A percentile compares a stretch with the other conserved stretches of the same genome.
Evolutionary conservation across 1,140 invertebrate genomes (phyloP).

Genomic region (Amphibalanus amphitrite): DNA sequence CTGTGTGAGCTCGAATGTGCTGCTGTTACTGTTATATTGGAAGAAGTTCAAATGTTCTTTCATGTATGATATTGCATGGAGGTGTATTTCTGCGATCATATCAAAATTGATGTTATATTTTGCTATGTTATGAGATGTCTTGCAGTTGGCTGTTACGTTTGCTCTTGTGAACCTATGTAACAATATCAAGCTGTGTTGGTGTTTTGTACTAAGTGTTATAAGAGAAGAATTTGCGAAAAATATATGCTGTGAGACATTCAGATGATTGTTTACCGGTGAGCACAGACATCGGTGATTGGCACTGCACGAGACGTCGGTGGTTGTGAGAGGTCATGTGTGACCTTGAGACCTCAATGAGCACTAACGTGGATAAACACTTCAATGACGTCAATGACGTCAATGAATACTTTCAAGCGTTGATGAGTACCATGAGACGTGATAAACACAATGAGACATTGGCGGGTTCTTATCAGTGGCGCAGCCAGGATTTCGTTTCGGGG

Average conservation of each 20-base stretch:
- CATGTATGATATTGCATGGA: neutral
- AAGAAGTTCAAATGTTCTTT: neutral
- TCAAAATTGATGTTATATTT: neutral
- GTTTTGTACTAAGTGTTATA: neutral
- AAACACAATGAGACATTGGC: no score
- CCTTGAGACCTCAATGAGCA: no score
- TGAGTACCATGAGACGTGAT: no score
- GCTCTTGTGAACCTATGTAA: neutral
- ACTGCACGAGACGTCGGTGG: no score
- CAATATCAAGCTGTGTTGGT: neutral
- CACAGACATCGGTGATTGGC: no score
- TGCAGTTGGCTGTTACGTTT: neutral
- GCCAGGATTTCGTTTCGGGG: no score
- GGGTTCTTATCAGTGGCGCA: no score
- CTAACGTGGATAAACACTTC: no score
- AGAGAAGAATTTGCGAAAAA: neutral
- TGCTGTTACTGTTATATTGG: neutral
- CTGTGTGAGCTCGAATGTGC: neutral
- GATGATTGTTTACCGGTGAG: slow-evolving; percentile 1
- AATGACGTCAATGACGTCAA: no score
- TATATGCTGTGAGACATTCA: neutral
- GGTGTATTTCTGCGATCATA: neutral
- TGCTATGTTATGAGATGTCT: neutral
- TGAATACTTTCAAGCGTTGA: no score
- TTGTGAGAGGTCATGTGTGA: no score